Conservation (phyloP, 1,140 invertebrate species). For the Sesamia nonagrioides region DNA sequence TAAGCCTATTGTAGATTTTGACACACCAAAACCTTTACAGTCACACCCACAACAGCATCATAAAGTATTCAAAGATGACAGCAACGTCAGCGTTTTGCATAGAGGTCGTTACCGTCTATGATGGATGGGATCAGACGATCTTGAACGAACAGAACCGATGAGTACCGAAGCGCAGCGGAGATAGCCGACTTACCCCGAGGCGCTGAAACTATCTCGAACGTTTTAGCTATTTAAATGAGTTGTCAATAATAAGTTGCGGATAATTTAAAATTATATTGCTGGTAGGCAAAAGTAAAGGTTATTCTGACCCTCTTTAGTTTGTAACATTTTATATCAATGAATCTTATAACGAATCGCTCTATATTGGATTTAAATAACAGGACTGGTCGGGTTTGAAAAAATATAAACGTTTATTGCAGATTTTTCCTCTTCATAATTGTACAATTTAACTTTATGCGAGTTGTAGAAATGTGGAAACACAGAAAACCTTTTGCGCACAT, state of each 20-base stretch:
- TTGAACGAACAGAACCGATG: conserved; percentile 55
- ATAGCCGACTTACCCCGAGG: conserved; percentile 56
- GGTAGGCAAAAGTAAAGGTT: conserved; percentile 32
- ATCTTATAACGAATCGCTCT: neutral
- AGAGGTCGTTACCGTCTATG: conserved; percentile 74
- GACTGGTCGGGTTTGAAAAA: too few species aligned
- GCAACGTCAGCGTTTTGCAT: conserved; percentile 65
- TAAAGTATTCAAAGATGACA: conserved; percentile 59
- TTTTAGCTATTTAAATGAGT: conserved; percentile 69
- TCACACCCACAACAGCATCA: conserved; percentile 42
- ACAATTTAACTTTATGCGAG: too few species aligned
- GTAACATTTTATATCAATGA: conserved; percentile 4
- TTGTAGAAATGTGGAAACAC: too few species aligned
- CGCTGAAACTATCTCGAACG: conserved; percentile 53
- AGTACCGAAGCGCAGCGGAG: conserved; percentile 60
- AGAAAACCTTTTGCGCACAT: too few species aligned
- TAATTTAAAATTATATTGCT: conserved; percentile 59
- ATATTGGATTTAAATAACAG: too few species aligned
- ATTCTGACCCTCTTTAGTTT: neutral
- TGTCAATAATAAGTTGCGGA: conserved; percentile 66
- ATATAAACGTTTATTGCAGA: too few species aligned
- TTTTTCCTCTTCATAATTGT: too few species aligned
- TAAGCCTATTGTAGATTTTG: neutral
- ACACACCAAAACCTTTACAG: conserved; percentile 3
- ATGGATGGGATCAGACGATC: conserved; percentile 76